Evolutionary conservation across 2,113 vertebrate species (phyloP).

Genomic region (Manacus vitellinus): DNA sequence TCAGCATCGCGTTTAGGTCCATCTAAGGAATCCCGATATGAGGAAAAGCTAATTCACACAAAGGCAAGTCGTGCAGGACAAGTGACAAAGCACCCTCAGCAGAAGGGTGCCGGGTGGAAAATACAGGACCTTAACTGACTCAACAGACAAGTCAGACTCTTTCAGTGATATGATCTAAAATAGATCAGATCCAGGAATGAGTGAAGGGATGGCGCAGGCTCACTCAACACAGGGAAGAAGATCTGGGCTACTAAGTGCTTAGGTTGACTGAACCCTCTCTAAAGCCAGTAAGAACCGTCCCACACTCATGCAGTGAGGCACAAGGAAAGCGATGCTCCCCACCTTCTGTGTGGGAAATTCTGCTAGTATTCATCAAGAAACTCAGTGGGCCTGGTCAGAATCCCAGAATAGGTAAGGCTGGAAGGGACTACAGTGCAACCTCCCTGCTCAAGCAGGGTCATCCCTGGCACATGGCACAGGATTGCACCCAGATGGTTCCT

Average conservation of each 20-base stretch:
- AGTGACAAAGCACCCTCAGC: neutral
- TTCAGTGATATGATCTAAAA: neutral
- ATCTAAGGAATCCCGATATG: neutral
- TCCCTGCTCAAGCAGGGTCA: neutral
- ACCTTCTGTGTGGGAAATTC: neutral
- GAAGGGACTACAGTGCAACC: neutral
- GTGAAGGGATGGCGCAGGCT: neutral
- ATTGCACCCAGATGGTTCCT: neutral
- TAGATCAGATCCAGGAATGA: neutral
- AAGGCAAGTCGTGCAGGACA: fast-evolving
- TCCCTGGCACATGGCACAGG: neutral
- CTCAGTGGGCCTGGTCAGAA: neutral
- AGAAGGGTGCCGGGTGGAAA: neutral
- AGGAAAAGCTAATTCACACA: neutral
- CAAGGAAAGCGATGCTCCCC: neutral
- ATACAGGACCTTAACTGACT: neutral
- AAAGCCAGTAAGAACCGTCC: neutral
- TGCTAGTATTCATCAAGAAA: neutral
- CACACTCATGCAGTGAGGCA: neutral
- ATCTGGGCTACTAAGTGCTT: neutral
- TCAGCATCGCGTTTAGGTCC: neutral
- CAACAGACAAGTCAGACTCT: neutral
- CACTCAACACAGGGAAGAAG: neutral
- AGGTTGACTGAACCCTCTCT: neutral
- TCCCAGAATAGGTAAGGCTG: neutral